Base-by-base conservation (phyloP, 2,888 invertebrate genomes). In the Drosophila monieri region DNA sequence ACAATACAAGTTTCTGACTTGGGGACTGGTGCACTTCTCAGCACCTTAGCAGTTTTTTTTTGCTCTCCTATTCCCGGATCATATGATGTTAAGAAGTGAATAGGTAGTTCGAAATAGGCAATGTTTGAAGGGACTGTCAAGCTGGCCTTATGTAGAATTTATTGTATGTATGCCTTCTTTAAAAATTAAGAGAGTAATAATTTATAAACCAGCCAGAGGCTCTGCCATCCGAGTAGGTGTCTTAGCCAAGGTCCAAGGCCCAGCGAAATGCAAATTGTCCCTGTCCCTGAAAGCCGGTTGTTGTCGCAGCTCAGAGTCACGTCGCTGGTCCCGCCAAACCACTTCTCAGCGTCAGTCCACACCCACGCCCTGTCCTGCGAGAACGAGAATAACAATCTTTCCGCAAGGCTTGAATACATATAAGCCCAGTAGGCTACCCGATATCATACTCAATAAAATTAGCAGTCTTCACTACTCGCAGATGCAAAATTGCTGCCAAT, bases 321-420 rank as follows among this genome's bases (percentile, higher is more conserved):
- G 15, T 59, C 61, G 48, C n/a, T 25, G 25, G 25, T 25, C 49
- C 27, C 14, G 37, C 55, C 57, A 51, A 64, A 73, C 85, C 64
- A 74, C 83, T 79, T 85, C 70, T 80, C 77, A 76, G 66, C 74
- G 83, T 79, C 80, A 85, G 65, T 21, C 56, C 67, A 76, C 85
- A 73, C 85, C 80, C 74, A 80, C 80, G 47, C 46, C 32, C 9
- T 44, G 5, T 61, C 47, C 41, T 67, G 53, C 49, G 35, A n/a
- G 35, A 6, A n/a, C 35, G n/a, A n/a, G n/a, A 35, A 35, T 35
- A 6, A 35, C 32, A n/a, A 35, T 35, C 4, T n/a, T 14, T n/a
- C 14, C 35, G 35, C 35, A 35, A 6, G n/a, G 35, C n/a, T n/a
- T 35, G n/a, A 35, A 35, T 35, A 35, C 35, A n/a, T 35, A n/a